These are phyloP conservation scores for Cephus spinipes DNA, from an alignment of 2,888 invertebrate species.

Conservation along the genomic window DNA sequence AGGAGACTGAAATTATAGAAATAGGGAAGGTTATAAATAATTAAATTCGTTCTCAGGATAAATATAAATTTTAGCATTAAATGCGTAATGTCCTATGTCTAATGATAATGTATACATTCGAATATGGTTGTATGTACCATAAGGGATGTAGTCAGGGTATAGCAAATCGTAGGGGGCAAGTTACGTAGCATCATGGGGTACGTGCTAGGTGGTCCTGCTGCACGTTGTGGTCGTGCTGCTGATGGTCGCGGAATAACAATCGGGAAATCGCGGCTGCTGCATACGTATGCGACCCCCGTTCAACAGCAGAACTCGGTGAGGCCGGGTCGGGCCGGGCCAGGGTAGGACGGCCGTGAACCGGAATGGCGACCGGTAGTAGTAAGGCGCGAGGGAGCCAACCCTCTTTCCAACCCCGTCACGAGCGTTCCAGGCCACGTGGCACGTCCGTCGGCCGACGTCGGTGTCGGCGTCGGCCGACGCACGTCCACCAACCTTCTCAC, in stretches of 20 bases:
- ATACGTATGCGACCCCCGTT: slow-evolving; percentile 36
- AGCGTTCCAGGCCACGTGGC: slow-evolving; percentile 23
- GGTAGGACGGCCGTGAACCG: slow-evolving; percentile 31
- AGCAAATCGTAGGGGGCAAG: slow-evolving; percentile 9
- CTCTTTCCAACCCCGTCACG: slow-evolving; percentile 56
- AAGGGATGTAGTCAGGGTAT: too few species aligned
- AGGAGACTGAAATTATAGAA: slow-evolving; percentile 75
- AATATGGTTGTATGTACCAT: too few species aligned
- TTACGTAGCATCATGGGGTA: slow-evolving; percentile 27
- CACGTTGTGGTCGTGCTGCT: slow-evolving; percentile 6
- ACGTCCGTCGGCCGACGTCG: slow-evolving; percentile 41
- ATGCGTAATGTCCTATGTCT: too few species aligned
- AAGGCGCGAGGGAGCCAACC: slow-evolving; percentile 26
- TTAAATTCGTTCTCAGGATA: too few species aligned
- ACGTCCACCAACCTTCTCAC: slow-evolving; percentile 34
- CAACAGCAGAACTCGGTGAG: slow-evolving; percentile 13
- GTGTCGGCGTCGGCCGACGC: slow-evolving; percentile 50
- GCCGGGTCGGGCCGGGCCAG: slow-evolving; percentile 1
- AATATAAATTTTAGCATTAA: too few species aligned
- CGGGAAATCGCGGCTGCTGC: slow-evolving; percentile 50
- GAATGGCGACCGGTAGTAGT: slow-evolving; percentile 8
- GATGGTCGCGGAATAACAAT: slow-evolving; percentile 59
- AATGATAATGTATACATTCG: too few species aligned
- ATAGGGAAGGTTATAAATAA: neutral
- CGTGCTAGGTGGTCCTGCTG: slow-evolving; percentile 40